These are phyloP conservation scores for Pangasianodon gigas DNA, from an alignment of 2,113 vertebrate genomes.

Conservation along the genomic window DNA sequence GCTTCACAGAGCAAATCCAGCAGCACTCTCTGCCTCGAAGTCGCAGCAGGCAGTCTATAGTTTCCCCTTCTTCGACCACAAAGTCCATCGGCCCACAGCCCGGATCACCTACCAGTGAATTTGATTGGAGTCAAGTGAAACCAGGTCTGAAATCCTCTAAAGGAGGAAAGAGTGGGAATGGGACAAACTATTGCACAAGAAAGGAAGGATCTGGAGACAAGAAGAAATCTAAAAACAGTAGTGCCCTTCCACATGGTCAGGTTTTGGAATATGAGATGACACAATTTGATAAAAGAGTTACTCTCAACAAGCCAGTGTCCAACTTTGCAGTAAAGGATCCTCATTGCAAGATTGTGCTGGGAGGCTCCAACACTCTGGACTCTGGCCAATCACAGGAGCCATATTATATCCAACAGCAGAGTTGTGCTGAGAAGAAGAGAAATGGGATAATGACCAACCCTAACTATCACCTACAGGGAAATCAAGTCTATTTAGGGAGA, in stretches of 20 bases:
- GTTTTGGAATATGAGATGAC: slow-evolving; percentile 98
- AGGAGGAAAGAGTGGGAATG: slow-evolving; percentile 80
- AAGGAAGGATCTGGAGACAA: slow-evolving; percentile 84
- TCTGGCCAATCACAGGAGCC: slow-evolving; percentile 81
- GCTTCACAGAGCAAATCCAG: slow-evolving; percentile 94
- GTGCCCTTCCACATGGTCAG: slow-evolving; percentile 80
- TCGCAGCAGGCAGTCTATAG: slow-evolving; percentile 92
- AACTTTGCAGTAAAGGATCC: slow-evolving; percentile 77
- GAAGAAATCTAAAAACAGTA: slow-evolving; percentile 81
- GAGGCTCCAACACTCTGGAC: slow-evolving; percentile 78
- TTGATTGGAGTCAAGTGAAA: slow-evolving; percentile 93
- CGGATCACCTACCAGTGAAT: slow-evolving; percentile 86
- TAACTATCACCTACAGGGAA: slow-evolving; percentile 94
- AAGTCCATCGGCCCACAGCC: slow-evolving; percentile 86
- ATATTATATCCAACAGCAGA: slow-evolving; percentile 89
- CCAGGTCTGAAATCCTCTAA: slow-evolving; percentile 86
- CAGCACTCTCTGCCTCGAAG: slow-evolving; percentile 95
- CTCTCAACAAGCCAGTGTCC: slow-evolving; percentile 80
- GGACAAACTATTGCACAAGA: slow-evolving; percentile 71
- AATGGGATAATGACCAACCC: slow-evolving; percentile 99
- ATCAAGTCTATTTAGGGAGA: slow-evolving; percentile 91
- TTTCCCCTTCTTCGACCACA: slow-evolving; percentile 91
- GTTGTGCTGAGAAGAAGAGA: slow-evolving; percentile 87
- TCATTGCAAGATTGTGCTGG: slow-evolving; percentile 84
- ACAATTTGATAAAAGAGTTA: slow-evolving; percentile 88